Conservation (phyloP, 2,888 invertebrate genomes). For the Lasioglossum leucozonium region DNA sequence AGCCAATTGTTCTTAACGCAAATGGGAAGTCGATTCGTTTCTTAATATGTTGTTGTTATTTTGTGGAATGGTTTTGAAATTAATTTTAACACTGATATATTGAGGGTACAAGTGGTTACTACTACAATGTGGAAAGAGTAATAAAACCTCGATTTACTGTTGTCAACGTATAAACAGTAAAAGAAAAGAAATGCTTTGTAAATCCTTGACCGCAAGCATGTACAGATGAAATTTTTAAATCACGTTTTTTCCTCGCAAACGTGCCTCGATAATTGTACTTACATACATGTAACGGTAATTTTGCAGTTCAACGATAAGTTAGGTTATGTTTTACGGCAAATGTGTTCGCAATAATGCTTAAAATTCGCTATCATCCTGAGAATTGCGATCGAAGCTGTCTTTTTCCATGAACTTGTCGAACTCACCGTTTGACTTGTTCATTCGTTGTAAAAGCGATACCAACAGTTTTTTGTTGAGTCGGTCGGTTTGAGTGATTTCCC, state of each 20-base stretch:
- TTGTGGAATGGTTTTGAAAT: background rate
- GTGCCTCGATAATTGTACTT: constrained; percentile 28
- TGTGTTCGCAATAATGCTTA: constrained; percentile 30
- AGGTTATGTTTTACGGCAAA: constrained; percentile 50
- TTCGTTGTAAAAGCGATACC: constrained; percentile 87
- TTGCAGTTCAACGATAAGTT: background rate
- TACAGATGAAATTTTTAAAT: constrained; percentile 9
- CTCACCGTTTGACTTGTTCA: constrained; percentile 84
- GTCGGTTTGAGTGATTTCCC: constrained; percentile 88
- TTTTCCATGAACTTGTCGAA: constrained; percentile 76
- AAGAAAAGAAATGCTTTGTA: background rate
- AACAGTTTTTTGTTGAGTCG: constrained; percentile 88
- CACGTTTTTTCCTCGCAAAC: background rate
- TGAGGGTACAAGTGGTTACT: background rate
- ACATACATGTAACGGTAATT: constrained; percentile 42
- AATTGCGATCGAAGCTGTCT: constrained; percentile 80
- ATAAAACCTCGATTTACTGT: background rate
- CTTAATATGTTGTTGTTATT: background rate
- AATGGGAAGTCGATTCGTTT: constrained; percentile 10
- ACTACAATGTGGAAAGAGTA: background rate
- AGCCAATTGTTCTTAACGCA: background rate
- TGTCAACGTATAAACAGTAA: background rate
- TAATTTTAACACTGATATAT: too few species aligned
- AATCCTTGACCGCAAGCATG: background rate
- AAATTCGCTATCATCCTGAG: constrained; percentile 84